Conservation (phyloP, 2,888 invertebrate genomes). For the Lampropteryx suffumata region DNA sequence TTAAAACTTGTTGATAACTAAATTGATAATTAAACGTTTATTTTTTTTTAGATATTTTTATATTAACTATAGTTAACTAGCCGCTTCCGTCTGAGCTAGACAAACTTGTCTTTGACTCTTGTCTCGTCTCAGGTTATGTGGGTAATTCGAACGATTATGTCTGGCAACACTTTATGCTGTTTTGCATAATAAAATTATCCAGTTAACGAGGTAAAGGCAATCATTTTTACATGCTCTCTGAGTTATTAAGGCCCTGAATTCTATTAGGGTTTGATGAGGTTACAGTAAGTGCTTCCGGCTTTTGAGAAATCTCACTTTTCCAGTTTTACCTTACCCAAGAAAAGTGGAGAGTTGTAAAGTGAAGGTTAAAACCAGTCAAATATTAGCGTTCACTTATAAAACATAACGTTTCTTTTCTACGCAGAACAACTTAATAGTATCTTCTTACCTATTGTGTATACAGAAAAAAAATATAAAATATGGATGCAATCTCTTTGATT, state of each 20-base stretch:
- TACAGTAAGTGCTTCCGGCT: conserved; percentile 15
- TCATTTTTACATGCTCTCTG: conserved; percentile 32
- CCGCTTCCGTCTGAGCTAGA: neutral
- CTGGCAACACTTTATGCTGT: conserved; percentile 77
- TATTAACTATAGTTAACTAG: neutral
- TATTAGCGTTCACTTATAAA: no score
- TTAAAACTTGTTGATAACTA: no score
- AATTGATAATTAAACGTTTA: no score
- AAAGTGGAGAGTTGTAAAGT: no score
- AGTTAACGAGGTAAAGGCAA: conserved; percentile 36
- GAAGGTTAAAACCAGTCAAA: no score
- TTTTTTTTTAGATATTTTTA: no score
- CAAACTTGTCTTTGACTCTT: conserved; percentile 23
- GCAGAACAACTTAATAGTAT: no score
- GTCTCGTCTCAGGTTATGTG: conserved; percentile 42
- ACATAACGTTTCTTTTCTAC: no score
- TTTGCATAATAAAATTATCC: conserved; percentile 80
- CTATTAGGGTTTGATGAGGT: conserved; percentile 25
- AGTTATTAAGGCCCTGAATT: conserved; percentile 28
- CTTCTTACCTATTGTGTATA: no score
- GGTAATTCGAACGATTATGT: conserved; percentile 68
- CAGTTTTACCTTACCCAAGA: neutral
- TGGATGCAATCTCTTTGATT: no score
- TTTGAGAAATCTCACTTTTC: conserved; percentile 1
- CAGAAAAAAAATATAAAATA: no score